Percentiles rank a stretch among this genome's conserved stretches.
Evolutionary conservation across 2,113 vertebrate genomes (phyloP).

Genomic region (Lichenostomus cassidix): DNA sequence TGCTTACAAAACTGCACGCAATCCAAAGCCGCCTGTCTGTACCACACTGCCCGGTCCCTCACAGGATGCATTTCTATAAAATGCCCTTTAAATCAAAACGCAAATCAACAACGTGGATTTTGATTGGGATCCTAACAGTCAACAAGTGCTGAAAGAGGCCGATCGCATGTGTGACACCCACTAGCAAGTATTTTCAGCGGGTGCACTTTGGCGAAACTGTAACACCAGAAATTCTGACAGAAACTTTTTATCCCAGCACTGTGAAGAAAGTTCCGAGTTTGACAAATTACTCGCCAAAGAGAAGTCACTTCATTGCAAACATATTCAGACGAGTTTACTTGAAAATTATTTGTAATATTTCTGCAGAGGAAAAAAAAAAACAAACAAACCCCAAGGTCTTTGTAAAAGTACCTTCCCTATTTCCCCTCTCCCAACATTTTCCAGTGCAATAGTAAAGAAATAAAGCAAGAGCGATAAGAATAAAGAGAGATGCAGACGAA

Average conservation of each 20-base stretch:
- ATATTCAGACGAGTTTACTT: not conserved
- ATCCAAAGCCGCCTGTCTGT: not conserved
- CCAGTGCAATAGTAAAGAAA: not conserved
- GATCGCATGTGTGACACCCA: not conserved
- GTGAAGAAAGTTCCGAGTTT: not conserved
- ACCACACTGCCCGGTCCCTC: not conserved
- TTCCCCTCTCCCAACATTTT: not conserved
- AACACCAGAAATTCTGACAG: not conserved
- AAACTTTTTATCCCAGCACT: not conserved
- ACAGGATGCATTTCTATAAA: not conserved
- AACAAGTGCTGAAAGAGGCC: conserved; percentile 64
- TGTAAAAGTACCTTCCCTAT: not conserved
- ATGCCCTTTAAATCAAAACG: not conserved
- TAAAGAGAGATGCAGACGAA: not conserved
- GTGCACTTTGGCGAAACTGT: not conserved
- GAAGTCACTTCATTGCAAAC: not conserved
- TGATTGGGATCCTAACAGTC: not conserved
- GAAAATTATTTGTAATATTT: not conserved
- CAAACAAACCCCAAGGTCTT: not conserved
- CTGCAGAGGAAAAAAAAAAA: not conserved
- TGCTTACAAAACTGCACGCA: not conserved
- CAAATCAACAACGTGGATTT: not conserved
- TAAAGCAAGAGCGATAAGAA: not conserved
- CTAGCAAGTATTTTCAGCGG: not conserved
- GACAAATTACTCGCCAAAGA: not conserved